Base-by-base conservation (phyloP, 2,888 invertebrate species). In the Mythimna albipuncta region DNA sequence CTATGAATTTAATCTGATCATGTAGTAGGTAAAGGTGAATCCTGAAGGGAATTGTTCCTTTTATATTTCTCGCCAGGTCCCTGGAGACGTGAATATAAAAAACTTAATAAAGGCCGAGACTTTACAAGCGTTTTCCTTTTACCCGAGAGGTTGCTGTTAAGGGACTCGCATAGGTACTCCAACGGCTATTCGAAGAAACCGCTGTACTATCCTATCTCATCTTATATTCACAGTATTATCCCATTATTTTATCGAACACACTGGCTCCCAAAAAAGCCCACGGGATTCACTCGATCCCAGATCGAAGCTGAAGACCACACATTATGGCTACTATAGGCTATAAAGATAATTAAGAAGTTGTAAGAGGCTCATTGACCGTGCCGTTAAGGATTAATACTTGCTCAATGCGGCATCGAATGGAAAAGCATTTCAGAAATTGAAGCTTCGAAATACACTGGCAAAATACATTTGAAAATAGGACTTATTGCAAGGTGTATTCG, bases 21-120 rank as follows among this genome's bases (percentile, higher is more conserved):
- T 55, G 10, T 58, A 57, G 55, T 52, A 52, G 35, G n/a, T 50
- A 58, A 61, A 64, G 44, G 44, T 63, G 41, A 57, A 38, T 11
- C 4, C 70, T 52, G 44, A 13, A 62, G 38, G 21, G 68, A 68
- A 68, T 68, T 55, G 55, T 75, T 32, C 62, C 44, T 63, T 55
- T 70, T 64, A 79, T 69, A 69, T 72, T 76, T 16, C 41, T 64
- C 54, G 47, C 11, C 32, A 64, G 19, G 9, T 72, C 78, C 55
- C 70, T 52, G 1, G 50, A 67, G 55, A 72, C 38, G 58, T 64
- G 57, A 72, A 77, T 65, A 81, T 77, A 72, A 80, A 77, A 72
- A 81, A 73, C 67, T 72, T 73, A 65, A 77, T 82, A 77, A 82
- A 72, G 68, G 68, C 54, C 19, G 65, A 77, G 47, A 65, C 54